Evolutionary conservation across 1,140 invertebrate genomes (phyloP).

Genomic region (Tetramorium alpestre): DNA sequence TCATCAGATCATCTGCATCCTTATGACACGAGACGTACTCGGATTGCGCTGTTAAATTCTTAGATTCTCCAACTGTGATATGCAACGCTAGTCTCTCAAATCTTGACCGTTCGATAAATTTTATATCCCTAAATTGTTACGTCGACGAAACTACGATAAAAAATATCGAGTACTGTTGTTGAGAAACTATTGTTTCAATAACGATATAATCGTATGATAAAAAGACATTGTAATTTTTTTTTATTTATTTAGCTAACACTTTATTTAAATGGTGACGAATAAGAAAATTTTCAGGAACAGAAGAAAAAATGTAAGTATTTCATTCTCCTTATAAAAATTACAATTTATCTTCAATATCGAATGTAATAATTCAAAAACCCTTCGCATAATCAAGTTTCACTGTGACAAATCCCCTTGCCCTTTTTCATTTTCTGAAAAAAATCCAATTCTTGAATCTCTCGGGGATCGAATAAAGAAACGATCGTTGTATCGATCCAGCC

Average conservation of each 20-base stretch:
- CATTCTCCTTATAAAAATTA: no score
- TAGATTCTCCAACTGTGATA: not conserved
- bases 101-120: not conserved
- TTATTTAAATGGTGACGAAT: not conserved
- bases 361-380: not conserved
- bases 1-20: not conserved
- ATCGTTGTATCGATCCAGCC: not conserved
- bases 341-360: not conserved
- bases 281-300: not conserved
- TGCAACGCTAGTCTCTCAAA: not conserved
- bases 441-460: not conserved
- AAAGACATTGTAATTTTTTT: not conserved
- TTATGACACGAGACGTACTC: not conserved
- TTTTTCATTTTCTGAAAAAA: not conserved
- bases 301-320: not conserved
- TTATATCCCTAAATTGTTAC: not conserved
- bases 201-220: not conserved
- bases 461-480: not conserved
- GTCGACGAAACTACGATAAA: not conserved
- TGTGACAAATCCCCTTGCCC: not conserved
- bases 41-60: constrained; percentile 15
- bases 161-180: not conserved
- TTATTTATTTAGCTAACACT: not conserved
- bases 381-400: not conserved
- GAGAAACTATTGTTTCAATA: not conserved